Evolutionary conservation across 1,140 invertebrate species (phyloP).

Genomic region (Chironomus tepperi): DNA sequence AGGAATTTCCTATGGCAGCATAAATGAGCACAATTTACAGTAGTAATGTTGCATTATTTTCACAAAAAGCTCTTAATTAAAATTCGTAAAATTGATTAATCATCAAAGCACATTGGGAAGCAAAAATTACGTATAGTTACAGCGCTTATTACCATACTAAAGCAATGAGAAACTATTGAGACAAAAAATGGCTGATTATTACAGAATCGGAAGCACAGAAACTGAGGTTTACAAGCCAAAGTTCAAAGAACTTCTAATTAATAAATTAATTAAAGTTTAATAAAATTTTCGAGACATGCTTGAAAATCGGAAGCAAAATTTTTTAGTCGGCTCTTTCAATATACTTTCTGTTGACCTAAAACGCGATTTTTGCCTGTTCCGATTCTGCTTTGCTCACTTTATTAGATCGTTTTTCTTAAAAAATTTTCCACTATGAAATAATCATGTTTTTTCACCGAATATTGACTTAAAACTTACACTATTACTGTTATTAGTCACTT

Average conservation of each 20-base stretch:
- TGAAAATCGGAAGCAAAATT: not conserved
- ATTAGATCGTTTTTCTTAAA: conserved; percentile 17
- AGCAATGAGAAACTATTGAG: not conserved
- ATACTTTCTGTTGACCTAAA: not conserved
- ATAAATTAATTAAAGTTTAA: not conserved
- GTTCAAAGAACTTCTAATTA: not conserved
- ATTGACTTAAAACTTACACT: conserved; percentile 21
- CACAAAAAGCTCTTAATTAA: not conserved
- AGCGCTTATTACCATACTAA: not conserved
- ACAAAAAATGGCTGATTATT: conserved; percentile 22
- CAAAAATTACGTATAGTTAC: not conserved
- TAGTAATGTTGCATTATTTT: not conserved
- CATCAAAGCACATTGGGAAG: not conserved
- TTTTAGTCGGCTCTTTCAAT: not conserved
- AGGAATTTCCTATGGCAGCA: no score
- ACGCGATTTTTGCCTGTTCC: conserved; percentile 25
- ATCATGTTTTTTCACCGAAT: not conserved
- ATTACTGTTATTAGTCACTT: not conserved
- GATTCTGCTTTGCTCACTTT: conserved; percentile 25
- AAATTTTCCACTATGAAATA: not conserved
- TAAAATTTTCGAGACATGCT: not conserved
- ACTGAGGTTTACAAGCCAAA: not conserved
- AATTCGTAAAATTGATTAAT: not conserved
- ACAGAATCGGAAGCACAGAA: conserved; percentile 1
- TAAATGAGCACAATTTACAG: not conserved